Evolutionary conservation across 1,140 invertebrate genomes (phyloP).

Genomic region (Drosophila mayri): DNA sequence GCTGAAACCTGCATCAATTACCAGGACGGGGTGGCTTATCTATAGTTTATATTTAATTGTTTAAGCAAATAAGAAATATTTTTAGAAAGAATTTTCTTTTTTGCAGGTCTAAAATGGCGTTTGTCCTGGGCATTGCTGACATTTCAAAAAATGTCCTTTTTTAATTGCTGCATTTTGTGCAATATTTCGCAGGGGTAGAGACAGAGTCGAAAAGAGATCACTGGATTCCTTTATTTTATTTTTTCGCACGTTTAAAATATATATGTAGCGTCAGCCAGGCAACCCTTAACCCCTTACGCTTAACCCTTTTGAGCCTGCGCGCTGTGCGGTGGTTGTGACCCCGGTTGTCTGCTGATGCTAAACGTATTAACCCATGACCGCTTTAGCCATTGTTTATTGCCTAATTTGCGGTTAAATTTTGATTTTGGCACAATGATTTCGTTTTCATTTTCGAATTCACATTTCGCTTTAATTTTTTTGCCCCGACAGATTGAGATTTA

Average conservation of each 20-base stretch:
- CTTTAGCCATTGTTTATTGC: constrained; percentile 78
- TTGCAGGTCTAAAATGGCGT: constrained; percentile 4
- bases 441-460: constrained; percentile 37
- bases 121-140: neutral
- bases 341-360: constrained; percentile 63
- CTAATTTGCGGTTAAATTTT: constrained; percentile 78
- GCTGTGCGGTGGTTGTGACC: constrained; percentile 19
- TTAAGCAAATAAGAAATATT: neutral
- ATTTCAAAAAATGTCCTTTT: constrained; percentile 1
- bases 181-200: neutral
- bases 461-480: constrained; percentile 3
- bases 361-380: constrained; percentile 81
- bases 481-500: constrained; percentile 75
- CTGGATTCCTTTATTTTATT: neutral
- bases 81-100: neutral
- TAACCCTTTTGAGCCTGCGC: constrained; percentile 20
- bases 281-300: constrained; percentile 55
- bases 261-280: constrained; percentile 9
- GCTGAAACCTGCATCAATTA: constrained; percentile 13
- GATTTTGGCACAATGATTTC: constrained; percentile 70
- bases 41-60: neutral
- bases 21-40: neutral
- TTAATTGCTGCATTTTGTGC: constrained; percentile 8
- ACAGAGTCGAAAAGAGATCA: constrained; percentile 8
- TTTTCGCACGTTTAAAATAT: constrained; percentile 45